phyloP scores from a whole-genome alignment of 35 echinoderm and acorn worm genomes.

The Apostichopus japonicus region DNA sequence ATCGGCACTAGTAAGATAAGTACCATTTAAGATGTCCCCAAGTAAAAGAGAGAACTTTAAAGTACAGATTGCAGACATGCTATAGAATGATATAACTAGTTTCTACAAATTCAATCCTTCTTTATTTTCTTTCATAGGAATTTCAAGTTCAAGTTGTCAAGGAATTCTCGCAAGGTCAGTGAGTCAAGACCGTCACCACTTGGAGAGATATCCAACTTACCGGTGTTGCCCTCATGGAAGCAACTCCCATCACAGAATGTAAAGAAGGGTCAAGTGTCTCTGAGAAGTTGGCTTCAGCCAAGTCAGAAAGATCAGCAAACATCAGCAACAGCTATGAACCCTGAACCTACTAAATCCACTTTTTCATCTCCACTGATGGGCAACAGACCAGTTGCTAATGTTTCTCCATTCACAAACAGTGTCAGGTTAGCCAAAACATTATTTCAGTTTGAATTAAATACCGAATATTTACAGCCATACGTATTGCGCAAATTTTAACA shows the following conservation, averaged over 20 bases:
- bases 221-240: conserved; percentile 23
- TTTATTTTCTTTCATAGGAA: conserved; percentile 27
- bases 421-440: not conserved
- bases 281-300: conserved; percentile 22
- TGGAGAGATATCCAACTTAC: conserved; percentile 45
- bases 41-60: not conserved
- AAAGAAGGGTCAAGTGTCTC: conserved; percentile 52
- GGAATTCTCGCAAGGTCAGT: conserved; percentile 49
- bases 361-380: not conserved
- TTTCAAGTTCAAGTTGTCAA: conserved; percentile 82
- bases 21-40: not conserved
- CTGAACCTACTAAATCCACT: conserved; percentile 1
- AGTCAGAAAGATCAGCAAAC: not conserved
- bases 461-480: too few species aligned
- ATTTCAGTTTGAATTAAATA: too few species aligned
- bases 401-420: not conserved
- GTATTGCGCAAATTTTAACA: too few species aligned
- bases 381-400: conserved; percentile 27
- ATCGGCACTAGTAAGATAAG: not conserved
- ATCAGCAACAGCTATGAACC: not conserved
- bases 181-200: conserved; percentile 35
- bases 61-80: not conserved
- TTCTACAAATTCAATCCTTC: not conserved
- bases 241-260: conserved; percentile 58
- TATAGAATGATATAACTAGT: not conserved